These are phyloP conservation scores for Drosophila eugracilis DNA, from an alignment of 1,140 invertebrate genomes.

Conservation along the genomic window DNA sequence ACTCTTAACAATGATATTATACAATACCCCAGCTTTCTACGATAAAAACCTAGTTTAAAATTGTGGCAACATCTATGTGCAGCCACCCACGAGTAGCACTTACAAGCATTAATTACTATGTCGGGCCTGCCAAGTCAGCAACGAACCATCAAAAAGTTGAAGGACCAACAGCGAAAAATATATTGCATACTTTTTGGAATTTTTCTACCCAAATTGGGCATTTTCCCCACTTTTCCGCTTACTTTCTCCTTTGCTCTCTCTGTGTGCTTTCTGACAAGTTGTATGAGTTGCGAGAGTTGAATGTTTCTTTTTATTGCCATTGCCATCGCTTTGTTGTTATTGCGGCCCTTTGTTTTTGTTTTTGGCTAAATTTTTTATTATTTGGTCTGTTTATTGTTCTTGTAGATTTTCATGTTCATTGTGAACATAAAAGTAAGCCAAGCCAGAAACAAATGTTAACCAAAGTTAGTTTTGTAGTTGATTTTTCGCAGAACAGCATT, in stretches of 20 bases:
- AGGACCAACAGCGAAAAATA: constrained; percentile 39
- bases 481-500: constrained; percentile 27
- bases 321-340: constrained; percentile 33
- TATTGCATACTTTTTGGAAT: constrained; percentile 70
- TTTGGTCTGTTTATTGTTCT: constrained; percentile 45
- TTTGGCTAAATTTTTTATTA: constrained; percentile 38
- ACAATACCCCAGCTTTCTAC: background rate
- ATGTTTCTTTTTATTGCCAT: constrained; percentile 56
- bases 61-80: constrained; percentile 23
- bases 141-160: constrained; percentile 44
- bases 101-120: constrained; percentile 78
- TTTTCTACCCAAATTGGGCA: constrained; percentile 33
- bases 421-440: constrained; percentile 42
- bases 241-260: too few species aligned
- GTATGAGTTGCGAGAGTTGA: constrained; percentile 57
- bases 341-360: constrained; percentile 31
- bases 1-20: too few species aligned
- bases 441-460: constrained; percentile 32
- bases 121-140: constrained; percentile 59
- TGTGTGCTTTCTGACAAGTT: constrained; percentile 28
- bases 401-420: constrained; percentile 44
- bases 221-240: constrained; percentile 1
- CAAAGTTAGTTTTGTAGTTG: constrained; percentile 39
- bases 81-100: constrained; percentile 42
- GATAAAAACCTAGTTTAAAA: constrained; percentile 36